Conservation (phyloP, 2,888 invertebrate genomes). For the Mythimna albipuncta region DNA sequence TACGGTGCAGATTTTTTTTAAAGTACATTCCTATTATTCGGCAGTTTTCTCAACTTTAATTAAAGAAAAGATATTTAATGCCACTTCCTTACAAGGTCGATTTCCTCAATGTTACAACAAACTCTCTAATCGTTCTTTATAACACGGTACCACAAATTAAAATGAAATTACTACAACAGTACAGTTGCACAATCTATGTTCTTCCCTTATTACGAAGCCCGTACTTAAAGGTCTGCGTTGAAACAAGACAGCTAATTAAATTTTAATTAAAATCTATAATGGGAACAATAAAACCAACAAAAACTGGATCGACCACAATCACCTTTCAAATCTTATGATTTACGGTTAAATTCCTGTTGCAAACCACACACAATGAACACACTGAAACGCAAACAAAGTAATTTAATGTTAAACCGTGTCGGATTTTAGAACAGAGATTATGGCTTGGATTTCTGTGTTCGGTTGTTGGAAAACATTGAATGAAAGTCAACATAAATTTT, state of each 20-base stretch:
- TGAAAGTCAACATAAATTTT: constrained; percentile 80
- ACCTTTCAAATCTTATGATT: constrained; percentile 80
- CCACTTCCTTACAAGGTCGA: neutral
- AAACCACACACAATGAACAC: constrained; percentile 56
- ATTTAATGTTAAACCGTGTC: constrained; percentile 26
- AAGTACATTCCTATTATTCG: too few relatives aligned
- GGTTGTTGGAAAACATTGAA: constrained; percentile 59
- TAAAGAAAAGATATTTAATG: too few relatives aligned
- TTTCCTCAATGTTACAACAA: constrained; percentile 17
- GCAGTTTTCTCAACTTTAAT: too few relatives aligned
- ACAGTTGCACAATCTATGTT: constrained; percentile 14
- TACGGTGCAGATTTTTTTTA: too few relatives aligned
- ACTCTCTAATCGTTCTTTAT: constrained; percentile 18
- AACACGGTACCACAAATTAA: constrained; percentile 27
- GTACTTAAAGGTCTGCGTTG: constrained; percentile 8
- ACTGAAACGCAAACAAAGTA: constrained; percentile 43
- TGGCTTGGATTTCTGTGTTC: constrained; percentile 16
- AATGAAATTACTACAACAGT: constrained; percentile 13
- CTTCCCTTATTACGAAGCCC: constrained; percentile 26
- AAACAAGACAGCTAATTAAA: constrained; percentile 65
- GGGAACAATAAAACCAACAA: constrained; percentile 79
- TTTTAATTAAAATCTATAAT: constrained; percentile 76
- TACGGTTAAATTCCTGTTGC: constrained; percentile 71
- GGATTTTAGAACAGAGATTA: constrained; percentile 9
- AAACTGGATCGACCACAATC: constrained; percentile 74